Evolutionary conservation across 2,113 vertebrate species (phyloP), one percentile per base, ranked within the genome.

Genomic region (Muscicapa adusta): DNA sequence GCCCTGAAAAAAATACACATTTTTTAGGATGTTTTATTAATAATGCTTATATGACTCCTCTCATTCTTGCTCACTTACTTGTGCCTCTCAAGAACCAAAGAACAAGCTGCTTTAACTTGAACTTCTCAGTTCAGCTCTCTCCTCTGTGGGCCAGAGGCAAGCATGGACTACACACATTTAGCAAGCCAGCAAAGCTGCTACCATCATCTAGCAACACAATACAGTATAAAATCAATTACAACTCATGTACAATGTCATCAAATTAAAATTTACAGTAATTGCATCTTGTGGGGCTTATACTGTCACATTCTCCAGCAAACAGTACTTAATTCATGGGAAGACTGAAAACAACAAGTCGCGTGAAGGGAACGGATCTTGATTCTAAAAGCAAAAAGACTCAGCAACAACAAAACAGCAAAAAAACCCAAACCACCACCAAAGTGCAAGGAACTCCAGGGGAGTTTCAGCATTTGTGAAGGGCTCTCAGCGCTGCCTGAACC

Each of bases 191-290:
- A 40, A 60, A 74, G 50, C 63, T 77, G 28, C 60, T 51, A 0
- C 6, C 54, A 79, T 54, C 71, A 66, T 51, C 77, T 7, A 79
- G 56, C 62, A 82, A 25, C 57, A 75, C 26, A 75, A 34, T 10
- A 24, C 38, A 40, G 33, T 16, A 63, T 60, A 87, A 82, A 93
- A 96, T 76, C 71, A 89, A 93, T 83, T 95, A 83, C 60, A 80
- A 28, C 38, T 79, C 47, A 31, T 6, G 36, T 48, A 91, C 57
- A 70, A 8, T 34, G 56, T 28, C 63, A 81, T 58, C 62, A 80
- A 73, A 94, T 83, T 85, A 79, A 88, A 53, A 70, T 58, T 22
- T 71, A 73, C 54, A 83, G 42, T 70, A 83, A 92, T 63, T 94
- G 43, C 60, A 58, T 62, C 75, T 73, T 82, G 22, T 19, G 54